phyloP scores from a whole-genome alignment of 2,113 vertebrate species.

The Nothoprocta pentlandii region DNA sequence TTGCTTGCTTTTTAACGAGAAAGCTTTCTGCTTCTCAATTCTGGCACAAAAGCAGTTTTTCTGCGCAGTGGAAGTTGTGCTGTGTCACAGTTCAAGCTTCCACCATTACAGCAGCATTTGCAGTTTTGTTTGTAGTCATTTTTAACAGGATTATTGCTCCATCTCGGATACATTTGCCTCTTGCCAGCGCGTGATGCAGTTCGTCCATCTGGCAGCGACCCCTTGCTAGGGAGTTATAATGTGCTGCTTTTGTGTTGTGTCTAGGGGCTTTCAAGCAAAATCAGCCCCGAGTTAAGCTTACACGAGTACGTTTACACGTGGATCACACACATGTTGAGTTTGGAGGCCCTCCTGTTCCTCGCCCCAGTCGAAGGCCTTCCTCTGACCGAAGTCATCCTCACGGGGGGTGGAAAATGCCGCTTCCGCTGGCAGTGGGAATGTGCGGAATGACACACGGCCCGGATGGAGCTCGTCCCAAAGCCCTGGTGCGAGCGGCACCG shows the following conservation, averaged over 20 bases:
- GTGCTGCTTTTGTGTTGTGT: not conserved
- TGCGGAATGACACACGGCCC: not conserved
- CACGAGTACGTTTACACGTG: not conserved
- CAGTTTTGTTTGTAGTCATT: constrained; percentile 12
- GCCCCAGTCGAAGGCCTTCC: not conserved
- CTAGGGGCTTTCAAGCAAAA: not conserved
- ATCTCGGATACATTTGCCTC: constrained; percentile 30
- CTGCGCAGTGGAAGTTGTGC: not conserved
- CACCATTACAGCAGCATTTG: not conserved
- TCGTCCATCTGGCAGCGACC: constrained; percentile 26
- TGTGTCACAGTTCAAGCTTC: constrained; percentile 1
- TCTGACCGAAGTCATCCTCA: not conserved
- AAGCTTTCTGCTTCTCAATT: not conserved
- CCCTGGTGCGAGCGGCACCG: not conserved
- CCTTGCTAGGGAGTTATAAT: not conserved
- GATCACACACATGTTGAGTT: not conserved
- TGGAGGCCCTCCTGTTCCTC: constrained; percentile 10
- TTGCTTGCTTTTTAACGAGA: not conserved
- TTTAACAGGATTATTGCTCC: constrained; percentile 36
- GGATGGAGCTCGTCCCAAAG: not conserved
- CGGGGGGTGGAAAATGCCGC: not conserved
- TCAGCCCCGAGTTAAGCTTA: not conserved
- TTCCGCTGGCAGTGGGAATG: not conserved
- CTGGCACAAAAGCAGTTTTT: not conserved
- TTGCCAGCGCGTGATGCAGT: not conserved